Percentiles rank a stretch among this genome's conserved stretches.
phyloP scores from a whole-genome alignment of 2,797 vertebrate genomes.

The Vireo griseus region DNA sequence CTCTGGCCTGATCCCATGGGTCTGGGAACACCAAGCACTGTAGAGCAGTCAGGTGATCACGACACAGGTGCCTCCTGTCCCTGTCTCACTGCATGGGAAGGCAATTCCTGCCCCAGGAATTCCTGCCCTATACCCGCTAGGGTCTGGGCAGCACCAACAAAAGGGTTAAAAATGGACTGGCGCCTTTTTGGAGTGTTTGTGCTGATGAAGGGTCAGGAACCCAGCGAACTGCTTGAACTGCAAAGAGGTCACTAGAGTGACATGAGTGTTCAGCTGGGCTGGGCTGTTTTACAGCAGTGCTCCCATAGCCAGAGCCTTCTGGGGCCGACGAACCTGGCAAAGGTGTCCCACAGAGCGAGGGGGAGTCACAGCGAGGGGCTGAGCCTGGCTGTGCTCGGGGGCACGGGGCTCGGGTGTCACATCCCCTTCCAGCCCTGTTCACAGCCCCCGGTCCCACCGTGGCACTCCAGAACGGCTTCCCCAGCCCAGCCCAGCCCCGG shows the following conservation, averaged over 20 bases:
- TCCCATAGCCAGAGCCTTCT: neutral
- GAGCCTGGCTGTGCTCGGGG: neutral
- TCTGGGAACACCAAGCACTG: accelerated
- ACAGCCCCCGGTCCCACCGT: accelerated
- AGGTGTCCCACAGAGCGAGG: neutral
- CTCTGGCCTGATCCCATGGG: neutral
- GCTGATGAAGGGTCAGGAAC: neutral
- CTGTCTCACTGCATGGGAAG: neutral
- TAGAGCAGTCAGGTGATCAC: accelerated
- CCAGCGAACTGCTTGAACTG: neutral
- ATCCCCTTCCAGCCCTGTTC: accelerated
- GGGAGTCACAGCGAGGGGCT: accelerated
- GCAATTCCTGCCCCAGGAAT: neutral
- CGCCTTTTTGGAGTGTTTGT: neutral
- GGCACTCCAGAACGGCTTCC: too few species aligned
- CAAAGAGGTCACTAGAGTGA: neutral
- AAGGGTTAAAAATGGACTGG: neutral
- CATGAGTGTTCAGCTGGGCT: neutral
- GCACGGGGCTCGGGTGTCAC: accelerated
- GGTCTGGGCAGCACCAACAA: neutral
- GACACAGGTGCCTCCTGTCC: neutral
- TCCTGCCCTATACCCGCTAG: accelerated
- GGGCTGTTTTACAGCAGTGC: neutral
- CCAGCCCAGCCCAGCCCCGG: accelerated
- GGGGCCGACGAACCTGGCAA: accelerated